These are phyloP conservation scores for Drosophila prostipennis DNA, from an alignment of 2,888 invertebrate species.

Conservation along the genomic window DNA sequence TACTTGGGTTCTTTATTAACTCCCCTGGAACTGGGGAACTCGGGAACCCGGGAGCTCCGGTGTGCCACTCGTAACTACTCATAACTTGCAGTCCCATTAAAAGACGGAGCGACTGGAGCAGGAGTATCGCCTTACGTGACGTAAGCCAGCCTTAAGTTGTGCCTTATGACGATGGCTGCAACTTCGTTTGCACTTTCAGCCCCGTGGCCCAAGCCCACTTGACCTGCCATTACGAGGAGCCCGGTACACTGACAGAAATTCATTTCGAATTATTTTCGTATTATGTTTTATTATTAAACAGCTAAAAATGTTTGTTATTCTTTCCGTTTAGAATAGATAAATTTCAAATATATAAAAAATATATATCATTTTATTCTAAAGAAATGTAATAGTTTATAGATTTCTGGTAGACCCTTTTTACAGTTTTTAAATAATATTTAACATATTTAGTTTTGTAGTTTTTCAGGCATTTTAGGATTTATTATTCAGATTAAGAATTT, in stretches of 20 bases:
- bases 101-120: slow-evolving; percentile 16
- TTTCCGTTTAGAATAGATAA: no score
- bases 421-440: no score
- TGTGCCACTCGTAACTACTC: slow-evolving; percentile 25
- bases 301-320: no score
- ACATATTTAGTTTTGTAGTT: no score
- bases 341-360: no score
- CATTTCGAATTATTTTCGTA: background rate
- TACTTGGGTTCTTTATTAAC: slow-evolving; percentile 33
- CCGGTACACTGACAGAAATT: background rate
- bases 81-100: slow-evolving; percentile 25
- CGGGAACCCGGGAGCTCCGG: no score
- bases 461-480: no score
- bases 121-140: slow-evolving; percentile 37
- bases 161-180: slow-evolving; percentile 22
- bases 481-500: no score
- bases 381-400: no score
- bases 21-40: slow-evolving; percentile 9
- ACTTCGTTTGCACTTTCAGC: slow-evolving; percentile 31
- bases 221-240: slow-evolving; percentile 37
- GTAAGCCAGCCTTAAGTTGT: slow-evolving; percentile 34
- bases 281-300: no score
- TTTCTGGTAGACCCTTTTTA: no score
- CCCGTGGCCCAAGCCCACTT: slow-evolving; percentile 22
- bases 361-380: no score